Percentiles rank a stretch among this genome's conserved stretches.
Evolutionary conservation across 2,888 invertebrate genomes (phyloP).

Genomic region (Drosophila prolongata): DNA sequence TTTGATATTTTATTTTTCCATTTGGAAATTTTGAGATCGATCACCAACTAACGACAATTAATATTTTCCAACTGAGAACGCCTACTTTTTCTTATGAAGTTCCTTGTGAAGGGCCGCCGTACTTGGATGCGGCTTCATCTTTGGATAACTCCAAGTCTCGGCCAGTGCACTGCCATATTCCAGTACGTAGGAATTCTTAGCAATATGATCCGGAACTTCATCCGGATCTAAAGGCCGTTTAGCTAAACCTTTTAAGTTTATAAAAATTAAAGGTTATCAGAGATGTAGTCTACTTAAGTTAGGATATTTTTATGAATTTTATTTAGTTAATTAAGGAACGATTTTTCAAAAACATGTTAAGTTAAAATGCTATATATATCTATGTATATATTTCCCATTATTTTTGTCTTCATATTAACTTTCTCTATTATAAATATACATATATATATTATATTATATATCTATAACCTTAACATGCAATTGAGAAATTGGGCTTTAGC

Average conservation of each 20-base stretch:
- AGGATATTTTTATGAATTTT: no score
- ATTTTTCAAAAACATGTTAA: no score
- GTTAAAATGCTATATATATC: not conserved
- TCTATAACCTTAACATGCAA: no score
- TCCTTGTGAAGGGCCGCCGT: not conserved
- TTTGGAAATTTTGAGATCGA: no score
- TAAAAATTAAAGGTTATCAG: no score
- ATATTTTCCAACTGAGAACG: not conserved
- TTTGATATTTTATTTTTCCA: not conserved
- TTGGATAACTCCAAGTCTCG: slow-evolving; percentile 51
- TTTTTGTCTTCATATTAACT: no score
- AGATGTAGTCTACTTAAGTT: no score
- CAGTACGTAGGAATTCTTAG: slow-evolving; percentile 27
- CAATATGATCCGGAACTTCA: slow-evolving; percentile 27
- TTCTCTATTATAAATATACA: no score
- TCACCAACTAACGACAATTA: not conserved
- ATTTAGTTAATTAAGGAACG: no score
- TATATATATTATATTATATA: no score
- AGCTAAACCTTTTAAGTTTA: not conserved
- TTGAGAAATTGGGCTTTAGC: no score
- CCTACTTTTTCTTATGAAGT: slow-evolving; percentile 22
- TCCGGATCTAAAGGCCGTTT: slow-evolving; percentile 22
- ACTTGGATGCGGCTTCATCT: not conserved
- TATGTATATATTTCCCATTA: no score
- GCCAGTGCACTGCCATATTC: slow-evolving; percentile 22